Evolutionary conservation across 2,113 vertebrate genomes (phyloP).

Genomic region (Channa maculata): DNA sequence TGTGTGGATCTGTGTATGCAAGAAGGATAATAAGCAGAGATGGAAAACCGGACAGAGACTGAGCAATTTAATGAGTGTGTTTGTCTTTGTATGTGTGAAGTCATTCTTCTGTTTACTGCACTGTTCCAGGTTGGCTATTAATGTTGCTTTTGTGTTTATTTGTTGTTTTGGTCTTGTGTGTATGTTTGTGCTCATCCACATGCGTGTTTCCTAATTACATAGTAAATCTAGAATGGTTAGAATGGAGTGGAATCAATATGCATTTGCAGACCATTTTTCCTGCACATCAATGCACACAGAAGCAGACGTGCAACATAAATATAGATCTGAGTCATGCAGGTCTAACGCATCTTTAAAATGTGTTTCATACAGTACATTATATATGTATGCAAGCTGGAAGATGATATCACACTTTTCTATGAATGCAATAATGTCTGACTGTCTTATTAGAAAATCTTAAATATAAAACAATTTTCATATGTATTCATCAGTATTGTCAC

Average conservation of each 20-base stretch:
- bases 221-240: conserved; percentile 25
- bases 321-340: neutral
- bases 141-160: neutral
- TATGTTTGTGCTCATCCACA: conserved; percentile 13
- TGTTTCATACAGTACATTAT: neutral
- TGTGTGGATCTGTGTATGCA: neutral
- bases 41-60: neutral
- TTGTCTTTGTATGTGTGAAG: conserved; percentile 5
- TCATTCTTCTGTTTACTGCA: neutral
- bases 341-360: neutral
- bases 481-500: no score
- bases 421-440: neutral
- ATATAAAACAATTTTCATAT: no score
- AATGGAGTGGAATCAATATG: conserved; percentile 11
- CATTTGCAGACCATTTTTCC: conserved; percentile 1
- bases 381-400: neutral
- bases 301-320: neutral
- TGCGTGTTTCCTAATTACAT: conserved; percentile 36
- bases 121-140: neutral
- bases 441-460: no score
- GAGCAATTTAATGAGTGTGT: neutral
- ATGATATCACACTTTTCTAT: neutral
- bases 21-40: neutral
- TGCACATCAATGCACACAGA: neutral
- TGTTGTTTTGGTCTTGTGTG: conserved; percentile 12